Evolutionary conservation across 2,888 invertebrate genomes (phyloP).

Genomic region (Odontocolon sp.): DNA sequence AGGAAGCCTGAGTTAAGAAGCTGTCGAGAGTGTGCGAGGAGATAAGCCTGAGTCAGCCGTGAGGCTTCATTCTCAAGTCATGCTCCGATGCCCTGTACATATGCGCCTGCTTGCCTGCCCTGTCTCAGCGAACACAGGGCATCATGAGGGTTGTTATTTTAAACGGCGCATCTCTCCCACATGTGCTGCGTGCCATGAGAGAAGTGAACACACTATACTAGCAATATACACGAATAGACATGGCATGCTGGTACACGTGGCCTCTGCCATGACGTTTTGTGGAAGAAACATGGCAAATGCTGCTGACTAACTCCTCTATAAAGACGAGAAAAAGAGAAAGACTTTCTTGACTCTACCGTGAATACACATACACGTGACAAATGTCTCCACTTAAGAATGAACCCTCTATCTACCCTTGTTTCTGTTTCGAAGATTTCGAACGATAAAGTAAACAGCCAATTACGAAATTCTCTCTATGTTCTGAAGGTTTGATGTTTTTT

Average conservation of each 20-base stretch:
- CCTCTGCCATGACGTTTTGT: constrained; percentile 38
- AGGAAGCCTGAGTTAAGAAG: constrained; percentile 21
- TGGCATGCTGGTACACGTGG: constrained; percentile 48
- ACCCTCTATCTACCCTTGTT: constrained; percentile 29
- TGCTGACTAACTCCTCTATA: constrained; percentile 26
- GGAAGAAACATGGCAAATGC: constrained; percentile 44
- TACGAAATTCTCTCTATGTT: constrained; percentile 23
- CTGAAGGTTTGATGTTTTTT: too few relatives aligned
- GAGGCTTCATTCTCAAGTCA: constrained; percentile 52
- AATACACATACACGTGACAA: constrained; percentile 30
- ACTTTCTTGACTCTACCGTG: constrained; percentile 7
- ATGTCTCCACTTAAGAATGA: constrained; percentile 36
- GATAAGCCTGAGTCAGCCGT: constrained; percentile 34
- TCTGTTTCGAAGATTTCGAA: background rate
- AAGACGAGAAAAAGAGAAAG: too few relatives aligned
- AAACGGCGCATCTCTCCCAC: constrained; percentile 59
- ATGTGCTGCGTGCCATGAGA: constrained; percentile 53
- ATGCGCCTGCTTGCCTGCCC: constrained; percentile 7
- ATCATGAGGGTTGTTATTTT: constrained; percentile 63
- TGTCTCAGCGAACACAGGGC: constrained; percentile 1
- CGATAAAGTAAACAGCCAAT: constrained; percentile 26
- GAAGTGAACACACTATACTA: constrained; percentile 39
- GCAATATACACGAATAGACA: constrained; percentile 55
- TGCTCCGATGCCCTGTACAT: constrained; percentile 22
- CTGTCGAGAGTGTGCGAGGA: background rate